Conservation (phyloP, 2,888 invertebrate species). For the Deilephila elpenor region DNA sequence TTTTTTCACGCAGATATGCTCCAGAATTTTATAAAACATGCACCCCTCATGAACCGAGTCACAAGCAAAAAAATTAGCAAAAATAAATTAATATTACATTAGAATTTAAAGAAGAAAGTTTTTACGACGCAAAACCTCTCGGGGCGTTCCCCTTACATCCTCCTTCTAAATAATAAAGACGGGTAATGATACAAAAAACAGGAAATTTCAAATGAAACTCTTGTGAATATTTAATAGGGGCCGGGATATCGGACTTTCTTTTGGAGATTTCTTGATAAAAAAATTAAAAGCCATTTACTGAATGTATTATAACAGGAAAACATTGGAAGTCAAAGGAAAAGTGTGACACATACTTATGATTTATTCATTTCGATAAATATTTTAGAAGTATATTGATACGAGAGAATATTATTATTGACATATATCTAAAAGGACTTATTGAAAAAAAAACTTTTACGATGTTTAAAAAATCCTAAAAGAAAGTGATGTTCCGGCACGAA, state of each 20-base stretch:
- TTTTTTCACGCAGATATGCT: no score
- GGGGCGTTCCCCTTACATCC: slow-evolving; percentile 52
- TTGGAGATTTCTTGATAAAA: slow-evolving; percentile 20
- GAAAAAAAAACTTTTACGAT: no score
- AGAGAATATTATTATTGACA: no score
- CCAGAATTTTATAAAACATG: not conserved
- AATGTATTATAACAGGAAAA: not conserved
- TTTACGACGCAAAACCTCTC: slow-evolving; percentile 23
- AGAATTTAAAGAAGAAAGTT: slow-evolving; percentile 14
- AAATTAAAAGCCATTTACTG: slow-evolving; percentile 17
- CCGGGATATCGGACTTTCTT: slow-evolving; percentile 20
- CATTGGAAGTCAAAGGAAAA: not conserved
- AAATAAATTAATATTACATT: slow-evolving; percentile 25
- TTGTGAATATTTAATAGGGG: slow-evolving; percentile 41
- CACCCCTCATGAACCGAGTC: not conserved
- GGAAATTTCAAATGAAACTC: slow-evolving; percentile 41
- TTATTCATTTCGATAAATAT: no score
- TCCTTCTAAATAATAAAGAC: slow-evolving; percentile 63
- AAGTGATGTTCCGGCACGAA: no score
- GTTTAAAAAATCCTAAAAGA: no score
- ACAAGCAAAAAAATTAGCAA: slow-evolving; percentile 15
- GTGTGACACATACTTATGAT: not conserved
- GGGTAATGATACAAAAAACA: slow-evolving; percentile 66
- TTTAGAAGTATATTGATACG: not conserved
- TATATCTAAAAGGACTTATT: no score